Percentiles rank a stretch among this genome's conserved stretches.
Conservation (phyloP, 2,113 vertebrate species). For the Hirundichthys speculiger region DNA sequence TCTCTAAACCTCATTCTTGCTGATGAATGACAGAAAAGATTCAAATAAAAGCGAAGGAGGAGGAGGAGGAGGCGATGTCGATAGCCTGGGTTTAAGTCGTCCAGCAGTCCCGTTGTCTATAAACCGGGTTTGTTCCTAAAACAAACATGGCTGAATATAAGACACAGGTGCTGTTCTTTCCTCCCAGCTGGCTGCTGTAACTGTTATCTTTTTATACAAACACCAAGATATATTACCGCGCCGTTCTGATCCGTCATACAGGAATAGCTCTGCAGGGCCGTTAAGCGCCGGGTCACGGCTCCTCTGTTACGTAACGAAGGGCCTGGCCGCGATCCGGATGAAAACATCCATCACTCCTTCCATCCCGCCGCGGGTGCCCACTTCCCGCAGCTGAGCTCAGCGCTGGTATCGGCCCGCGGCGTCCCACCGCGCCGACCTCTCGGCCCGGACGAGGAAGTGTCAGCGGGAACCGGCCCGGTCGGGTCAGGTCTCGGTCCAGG, state of each 20-base stretch:
- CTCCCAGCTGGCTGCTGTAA: conserved; percentile 6
- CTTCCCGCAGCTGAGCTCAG: conserved; percentile 71
- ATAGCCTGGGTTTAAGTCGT: no score
- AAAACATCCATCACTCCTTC: conserved; percentile 53
- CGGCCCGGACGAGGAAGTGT: conserved; percentile 73
- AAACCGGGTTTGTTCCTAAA: no score
- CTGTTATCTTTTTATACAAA: conserved; percentile 47
- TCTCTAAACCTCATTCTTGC: no score
- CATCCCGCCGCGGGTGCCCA: conserved; percentile 37
- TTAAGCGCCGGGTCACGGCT: background rate
- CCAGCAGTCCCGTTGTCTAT: no score
- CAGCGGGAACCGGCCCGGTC: conserved; percentile 58
- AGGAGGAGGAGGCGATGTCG: no score
- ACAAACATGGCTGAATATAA: background rate
- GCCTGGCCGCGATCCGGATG: conserved; percentile 22
- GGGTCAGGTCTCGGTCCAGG: conserved; percentile 46
- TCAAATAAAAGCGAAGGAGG: no score
- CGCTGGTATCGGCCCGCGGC: conserved; percentile 42
- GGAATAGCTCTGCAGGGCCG: no score
- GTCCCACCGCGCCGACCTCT: conserved; percentile 51
- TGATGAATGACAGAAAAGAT: no score
- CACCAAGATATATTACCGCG: conserved; percentile 8
- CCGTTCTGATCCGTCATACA: no score
- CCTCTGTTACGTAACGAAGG: conserved; percentile 51
- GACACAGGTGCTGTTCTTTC: conserved; percentile 22